Evolutionary conservation across 2,888 invertebrate genomes (phyloP).

Genomic region (Cheilosia vulpina): DNA sequence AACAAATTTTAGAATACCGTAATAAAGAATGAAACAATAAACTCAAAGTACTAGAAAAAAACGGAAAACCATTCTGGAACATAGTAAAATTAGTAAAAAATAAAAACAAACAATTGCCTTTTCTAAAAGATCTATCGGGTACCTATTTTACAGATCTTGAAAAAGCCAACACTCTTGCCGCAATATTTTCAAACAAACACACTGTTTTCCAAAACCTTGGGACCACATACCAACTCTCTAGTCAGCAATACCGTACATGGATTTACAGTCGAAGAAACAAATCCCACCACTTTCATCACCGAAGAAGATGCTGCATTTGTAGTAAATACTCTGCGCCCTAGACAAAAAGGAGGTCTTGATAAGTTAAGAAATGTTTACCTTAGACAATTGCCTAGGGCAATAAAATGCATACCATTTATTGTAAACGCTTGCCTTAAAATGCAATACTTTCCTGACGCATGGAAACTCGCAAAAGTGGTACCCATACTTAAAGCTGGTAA

Average conservation of each 20-base stretch:
- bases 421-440: too few species aligned
- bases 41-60: not conserved
- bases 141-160: too few species aligned
- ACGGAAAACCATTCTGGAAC: not conserved
- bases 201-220: not conserved
- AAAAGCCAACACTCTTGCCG: not conserved
- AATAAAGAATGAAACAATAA: not conserved
- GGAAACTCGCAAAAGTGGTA: too few species aligned
- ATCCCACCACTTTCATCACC: not conserved
- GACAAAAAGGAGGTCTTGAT: not conserved
- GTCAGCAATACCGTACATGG: not conserved
- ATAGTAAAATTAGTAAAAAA: conserved; percentile 4
- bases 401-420: too few species aligned
- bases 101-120: conserved; percentile 1
- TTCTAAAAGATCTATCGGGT: too few species aligned
- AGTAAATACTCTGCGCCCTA: not conserved
- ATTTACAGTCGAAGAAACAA: not conserved
- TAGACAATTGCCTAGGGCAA: too few species aligned
- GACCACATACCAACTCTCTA: not conserved
- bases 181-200: not conserved
- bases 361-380: too few species aligned
- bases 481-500: too few species aligned
- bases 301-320: too few species aligned
- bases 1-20: too few species aligned
- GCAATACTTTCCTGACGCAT: too few species aligned